phyloP scores from a whole-genome alignment of 1,140 invertebrate genomes.

The Polyergus mexicanus region DNA sequence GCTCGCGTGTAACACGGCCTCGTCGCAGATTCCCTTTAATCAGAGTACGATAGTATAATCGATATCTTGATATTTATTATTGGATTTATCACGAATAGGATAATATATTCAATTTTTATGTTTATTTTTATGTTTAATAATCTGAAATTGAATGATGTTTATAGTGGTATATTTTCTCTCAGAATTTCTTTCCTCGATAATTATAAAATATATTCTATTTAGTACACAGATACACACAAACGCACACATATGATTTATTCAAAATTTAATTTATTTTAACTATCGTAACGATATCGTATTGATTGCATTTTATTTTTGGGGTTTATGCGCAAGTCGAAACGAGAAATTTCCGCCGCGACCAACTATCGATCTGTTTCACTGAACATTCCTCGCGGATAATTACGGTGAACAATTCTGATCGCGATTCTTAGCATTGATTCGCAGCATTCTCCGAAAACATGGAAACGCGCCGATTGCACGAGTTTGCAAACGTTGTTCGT shows the following conservation, averaged over 20 bases:
- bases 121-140: background rate
- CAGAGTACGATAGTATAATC: background rate
- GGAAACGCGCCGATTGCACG: slow-evolving; percentile 25
- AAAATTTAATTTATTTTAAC: slow-evolving; percentile 11
- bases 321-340: background rate
- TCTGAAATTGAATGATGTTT: background rate
- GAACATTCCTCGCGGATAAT: slow-evolving; percentile 8
- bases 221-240: background rate
- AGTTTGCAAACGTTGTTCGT: slow-evolving; percentile 12
- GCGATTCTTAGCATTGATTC: slow-evolving; percentile 24
- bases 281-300: background rate
- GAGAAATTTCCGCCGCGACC: background rate
- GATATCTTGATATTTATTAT: background rate
- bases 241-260: background rate
- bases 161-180: background rate
- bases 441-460: slow-evolving; percentile 8
- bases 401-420: slow-evolving; percentile 23
- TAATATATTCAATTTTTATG: background rate
- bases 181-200: background rate
- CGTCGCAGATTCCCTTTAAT: slow-evolving; percentile 6
- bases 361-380: slow-evolving; percentile 15
- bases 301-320: background rate
- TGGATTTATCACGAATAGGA: background rate
- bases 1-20: slow-evolving; percentile 22
- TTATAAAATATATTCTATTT: background rate